Base-by-base conservation (phyloP, 2,797 vertebrate species). In the Sarcophilus harrisii region DNA sequence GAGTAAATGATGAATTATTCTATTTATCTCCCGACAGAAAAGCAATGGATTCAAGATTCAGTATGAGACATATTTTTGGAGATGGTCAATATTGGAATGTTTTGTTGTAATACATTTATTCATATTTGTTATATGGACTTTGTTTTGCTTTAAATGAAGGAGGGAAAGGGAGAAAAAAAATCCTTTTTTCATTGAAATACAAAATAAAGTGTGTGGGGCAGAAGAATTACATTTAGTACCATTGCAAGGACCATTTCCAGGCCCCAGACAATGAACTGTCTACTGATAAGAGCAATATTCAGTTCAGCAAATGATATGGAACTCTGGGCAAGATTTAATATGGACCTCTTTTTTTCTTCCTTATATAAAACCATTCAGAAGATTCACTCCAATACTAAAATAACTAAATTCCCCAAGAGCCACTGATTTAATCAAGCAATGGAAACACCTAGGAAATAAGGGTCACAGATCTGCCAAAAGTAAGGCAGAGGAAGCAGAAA, bases 401-500 rank as follows among this genome's bases (percentile, higher is more conserved):
- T 52, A 60, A 58, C 60, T 14, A 10, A 18, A 62, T 57, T 93
- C 92, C 52, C 62, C 87, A 30, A 28, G 87, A 54, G 55, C 30
- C 58, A 57, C 94, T 81, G 14, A 55, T 90, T 94, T 52, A 93
- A 62, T 93, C 95, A 92, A 62, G 21, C 57, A 58, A 87, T 52
- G 29, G 57, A 4, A 92, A 54, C 49, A 45, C 90, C 90, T 59
- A 93, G 93, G 89, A 96, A 92, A 92, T 90, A 16, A 21, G 52
- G 95, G 38, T 59, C 38, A 24, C n/a, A 45, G 58, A 38, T 52
- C 93, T 95, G 90, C 92, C 58, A 87, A 49, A 66, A 58, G 13
- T 94, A 21, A 24, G 58, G 21, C 18, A 93, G 52, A 95, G 87
- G 54, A 97, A 97, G 94, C 58, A 52, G 93, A 92, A 54, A 57